These are phyloP conservation scores for Eospalax fontanierii DNA, from an alignment of 2,797 vertebrate genomes.

Conservation along the genomic window DNA sequence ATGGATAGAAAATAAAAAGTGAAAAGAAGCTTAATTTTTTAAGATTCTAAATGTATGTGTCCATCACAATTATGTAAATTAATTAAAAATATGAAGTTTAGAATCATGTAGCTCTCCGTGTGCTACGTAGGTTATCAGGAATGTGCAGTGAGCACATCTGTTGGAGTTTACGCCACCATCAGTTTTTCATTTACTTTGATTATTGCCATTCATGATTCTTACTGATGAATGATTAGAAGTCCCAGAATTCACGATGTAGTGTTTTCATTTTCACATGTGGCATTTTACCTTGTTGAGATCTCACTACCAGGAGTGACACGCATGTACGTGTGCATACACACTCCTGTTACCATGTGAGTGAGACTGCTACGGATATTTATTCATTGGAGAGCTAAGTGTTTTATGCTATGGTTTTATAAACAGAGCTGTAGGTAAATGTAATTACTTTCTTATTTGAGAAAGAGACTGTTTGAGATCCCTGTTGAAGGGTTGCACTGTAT, in stretches of 20 bases:
- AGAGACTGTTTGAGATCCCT: slow-evolving; percentile 53
- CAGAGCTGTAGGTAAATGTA: slow-evolving; percentile 7
- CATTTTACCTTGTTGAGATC: slow-evolving; percentile 8
- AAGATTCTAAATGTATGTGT: slow-evolving; percentile 45
- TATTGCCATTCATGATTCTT: neutral
- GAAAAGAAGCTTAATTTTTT: slow-evolving; percentile 42
- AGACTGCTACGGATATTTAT: slow-evolving; percentile 7
- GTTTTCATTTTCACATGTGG: slow-evolving; percentile 1
- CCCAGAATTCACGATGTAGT: neutral
- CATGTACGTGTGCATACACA: neutral
- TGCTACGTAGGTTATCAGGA: neutral
- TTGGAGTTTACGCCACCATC: neutral
- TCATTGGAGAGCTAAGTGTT: slow-evolving; percentile 33
- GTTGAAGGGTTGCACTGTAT: slow-evolving; percentile 74
- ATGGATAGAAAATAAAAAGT: slow-evolving; percentile 67
- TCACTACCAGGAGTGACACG: slow-evolving; percentile 20
- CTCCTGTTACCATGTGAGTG: neutral
- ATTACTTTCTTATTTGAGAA: slow-evolving; percentile 52
- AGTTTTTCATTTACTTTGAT: slow-evolving; percentile 28
- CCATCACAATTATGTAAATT: slow-evolving; percentile 45
- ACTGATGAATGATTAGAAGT: slow-evolving; percentile 15
- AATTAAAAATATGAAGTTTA: neutral
- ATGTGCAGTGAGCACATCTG: too few species aligned
- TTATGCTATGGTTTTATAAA: slow-evolving; percentile 67
- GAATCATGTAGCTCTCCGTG: slow-evolving; percentile 3